These are phyloP conservation scores for Drosophila prolongata DNA, from an alignment of 2,888 invertebrate genomes.

Conservation along the genomic window DNA sequence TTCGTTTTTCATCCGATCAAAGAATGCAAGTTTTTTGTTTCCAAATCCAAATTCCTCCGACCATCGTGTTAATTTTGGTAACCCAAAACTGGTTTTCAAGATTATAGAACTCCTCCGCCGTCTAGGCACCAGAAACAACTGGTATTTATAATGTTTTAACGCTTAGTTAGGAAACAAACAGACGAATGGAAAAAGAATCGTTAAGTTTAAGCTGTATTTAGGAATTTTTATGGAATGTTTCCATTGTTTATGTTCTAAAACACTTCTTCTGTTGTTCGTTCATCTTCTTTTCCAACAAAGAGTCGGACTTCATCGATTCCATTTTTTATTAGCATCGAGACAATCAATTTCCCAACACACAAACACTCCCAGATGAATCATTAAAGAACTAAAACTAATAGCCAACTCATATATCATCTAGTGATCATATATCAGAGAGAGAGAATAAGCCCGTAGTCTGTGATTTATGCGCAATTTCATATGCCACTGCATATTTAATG, in stretches of 20 bases:
- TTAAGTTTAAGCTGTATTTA: slow-evolving; percentile 51
- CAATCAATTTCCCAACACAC: slow-evolving; percentile 33
- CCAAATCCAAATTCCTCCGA: slow-evolving; percentile 29
- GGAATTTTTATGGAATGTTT: slow-evolving; percentile 53
- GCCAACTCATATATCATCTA: slow-evolving; percentile 59
- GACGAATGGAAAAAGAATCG: slow-evolving; percentile 16
- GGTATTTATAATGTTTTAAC: slow-evolving; percentile 44
- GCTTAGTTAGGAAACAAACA: slow-evolving; percentile 40
- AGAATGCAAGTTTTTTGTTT: slow-evolving; percentile 43
- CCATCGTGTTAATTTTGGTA: slow-evolving; percentile 34
- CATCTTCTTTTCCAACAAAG: slow-evolving; percentile 21
- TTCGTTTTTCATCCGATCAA: slow-evolving; percentile 31
- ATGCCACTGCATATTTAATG: slow-evolving; percentile 60
- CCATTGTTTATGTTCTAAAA: slow-evolving; percentile 42
- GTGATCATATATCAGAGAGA: slow-evolving; percentile 53
- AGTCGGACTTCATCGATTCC: slow-evolving; percentile 32
- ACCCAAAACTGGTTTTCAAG: slow-evolving; percentile 27
- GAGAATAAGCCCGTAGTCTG: slow-evolving; percentile 32
- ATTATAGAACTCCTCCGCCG: slow-evolving; percentile 32
- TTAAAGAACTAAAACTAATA: slow-evolving; percentile 62
- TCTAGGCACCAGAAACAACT: slow-evolving; percentile 31
- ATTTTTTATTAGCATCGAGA: slow-evolving; percentile 48
- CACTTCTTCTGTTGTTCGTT: slow-evolving; percentile 28
- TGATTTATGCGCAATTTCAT: slow-evolving; percentile 65
- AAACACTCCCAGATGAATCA: slow-evolving; percentile 52